phyloP scores from a whole-genome alignment of 2,888 invertebrate species.

The Saturnia japonica region DNA sequence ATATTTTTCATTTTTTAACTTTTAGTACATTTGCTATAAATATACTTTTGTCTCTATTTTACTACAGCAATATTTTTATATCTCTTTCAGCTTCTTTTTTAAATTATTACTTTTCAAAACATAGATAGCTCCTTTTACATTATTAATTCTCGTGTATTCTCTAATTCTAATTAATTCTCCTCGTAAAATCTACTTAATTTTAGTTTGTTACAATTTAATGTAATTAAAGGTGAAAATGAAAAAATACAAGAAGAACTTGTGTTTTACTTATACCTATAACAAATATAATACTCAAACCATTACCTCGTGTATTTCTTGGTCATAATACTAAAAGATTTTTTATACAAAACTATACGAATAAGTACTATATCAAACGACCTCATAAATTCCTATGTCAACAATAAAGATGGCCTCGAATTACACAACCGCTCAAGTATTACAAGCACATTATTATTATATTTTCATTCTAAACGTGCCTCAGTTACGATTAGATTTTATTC shows the following conservation, averaged over 20 bases:
- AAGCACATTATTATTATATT: not conserved
- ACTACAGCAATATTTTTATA: not conserved
- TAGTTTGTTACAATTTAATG: no score
- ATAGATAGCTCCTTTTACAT: no score
- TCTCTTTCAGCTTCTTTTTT: not conserved
- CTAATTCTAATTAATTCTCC: no score
- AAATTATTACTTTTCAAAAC: not conserved
- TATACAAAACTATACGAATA: not conserved
- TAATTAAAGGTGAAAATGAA: no score
- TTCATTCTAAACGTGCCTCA: not conserved
- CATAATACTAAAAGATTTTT: not conserved
- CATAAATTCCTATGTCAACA: slow-evolving; percentile 11
- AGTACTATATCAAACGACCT: slow-evolving; percentile 5
- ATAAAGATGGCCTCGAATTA: slow-evolving; percentile 8
- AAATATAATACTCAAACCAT: not conserved
- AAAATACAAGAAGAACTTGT: no score
- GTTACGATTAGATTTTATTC: slow-evolving; percentile 4
- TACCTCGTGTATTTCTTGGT: not conserved
- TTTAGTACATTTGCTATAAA: not conserved
- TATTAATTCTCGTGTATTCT: no score
- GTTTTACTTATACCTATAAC: not conserved
- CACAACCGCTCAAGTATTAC: not conserved
- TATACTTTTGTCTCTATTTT: not conserved
- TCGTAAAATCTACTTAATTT: no score
- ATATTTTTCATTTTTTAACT: no score